These are phyloP conservation scores for Macrosiphum euphorbiae DNA, from an alignment of 2,888 invertebrate species.

Conservation along the genomic window DNA sequence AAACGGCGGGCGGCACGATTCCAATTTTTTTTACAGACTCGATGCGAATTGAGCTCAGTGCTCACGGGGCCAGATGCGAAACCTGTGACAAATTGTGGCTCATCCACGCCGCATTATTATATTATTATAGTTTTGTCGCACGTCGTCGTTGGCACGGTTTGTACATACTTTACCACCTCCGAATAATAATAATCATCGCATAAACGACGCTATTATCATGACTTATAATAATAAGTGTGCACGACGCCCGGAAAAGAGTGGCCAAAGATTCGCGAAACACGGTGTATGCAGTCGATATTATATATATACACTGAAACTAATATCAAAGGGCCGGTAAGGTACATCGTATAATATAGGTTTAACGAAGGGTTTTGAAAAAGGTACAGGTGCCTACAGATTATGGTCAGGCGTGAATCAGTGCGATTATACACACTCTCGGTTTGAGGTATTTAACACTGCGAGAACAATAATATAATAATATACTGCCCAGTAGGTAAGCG, in stretches of 20 bases:
- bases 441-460: no score
- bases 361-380: background rate
- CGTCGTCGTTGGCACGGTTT: background rate
- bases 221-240: background rate
- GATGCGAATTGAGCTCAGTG: background rate
- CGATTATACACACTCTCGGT: no score
- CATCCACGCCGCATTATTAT: no score
- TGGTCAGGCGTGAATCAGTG: no score
- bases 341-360: background rate
- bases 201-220: background rate
- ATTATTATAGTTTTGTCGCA: background rate
- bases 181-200: background rate
- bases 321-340: no score
- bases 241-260: background rate
- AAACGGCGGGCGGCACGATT: background rate
- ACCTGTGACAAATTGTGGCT: constrained; percentile 3
- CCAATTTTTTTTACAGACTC: background rate
- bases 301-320: background rate
- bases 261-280: background rate
- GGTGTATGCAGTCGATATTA: background rate
- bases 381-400: no score
- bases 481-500: no score
- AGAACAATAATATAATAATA: no score
- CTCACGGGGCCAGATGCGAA: background rate
- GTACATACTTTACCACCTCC: background rate